phyloP scores from a whole-genome alignment of 1,140 invertebrate species.

The Aphaenogaster floridana region DNA sequence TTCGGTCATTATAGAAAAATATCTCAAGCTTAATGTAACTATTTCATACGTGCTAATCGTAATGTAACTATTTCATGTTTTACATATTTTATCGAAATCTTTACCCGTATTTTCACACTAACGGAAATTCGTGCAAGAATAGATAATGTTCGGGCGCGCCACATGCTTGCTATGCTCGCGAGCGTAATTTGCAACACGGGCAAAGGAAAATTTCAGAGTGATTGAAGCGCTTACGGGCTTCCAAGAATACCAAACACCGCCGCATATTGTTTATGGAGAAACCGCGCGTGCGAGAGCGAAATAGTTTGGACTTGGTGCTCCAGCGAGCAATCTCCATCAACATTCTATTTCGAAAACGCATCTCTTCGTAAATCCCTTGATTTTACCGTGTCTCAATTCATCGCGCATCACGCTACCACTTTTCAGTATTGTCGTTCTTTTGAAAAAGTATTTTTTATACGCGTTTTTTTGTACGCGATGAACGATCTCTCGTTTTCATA shows the following conservation, averaged over 20 bases:
- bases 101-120: neutral
- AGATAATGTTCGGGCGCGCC: constrained; percentile 28
- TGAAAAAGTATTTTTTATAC: neutral
- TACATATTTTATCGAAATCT: neutral
- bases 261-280: constrained; percentile 66
- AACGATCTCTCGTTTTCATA: neutral
- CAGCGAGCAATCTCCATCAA: constrained; percentile 39
- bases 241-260: constrained; percentile 63
- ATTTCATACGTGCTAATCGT: neutral
- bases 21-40: neutral
- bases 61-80: neutral
- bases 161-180: neutral
- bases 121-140: constrained; percentile 21
- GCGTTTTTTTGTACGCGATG: neutral
- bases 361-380: constrained; percentile 1
- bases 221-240: constrained; percentile 47
- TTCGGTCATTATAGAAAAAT: neutral
- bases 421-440: constrained; percentile 3
- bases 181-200: neutral
- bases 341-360: constrained; percentile 23
- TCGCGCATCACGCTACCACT: neutral
- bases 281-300: constrained; percentile 30
- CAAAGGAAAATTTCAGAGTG: constrained; percentile 58
- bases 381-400: neutral
- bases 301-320: neutral